These are phyloP conservation scores for Drosophila grimshawi DNA, from an alignment of 1,140 invertebrate genomes.

Conservation along the genomic window DNA sequence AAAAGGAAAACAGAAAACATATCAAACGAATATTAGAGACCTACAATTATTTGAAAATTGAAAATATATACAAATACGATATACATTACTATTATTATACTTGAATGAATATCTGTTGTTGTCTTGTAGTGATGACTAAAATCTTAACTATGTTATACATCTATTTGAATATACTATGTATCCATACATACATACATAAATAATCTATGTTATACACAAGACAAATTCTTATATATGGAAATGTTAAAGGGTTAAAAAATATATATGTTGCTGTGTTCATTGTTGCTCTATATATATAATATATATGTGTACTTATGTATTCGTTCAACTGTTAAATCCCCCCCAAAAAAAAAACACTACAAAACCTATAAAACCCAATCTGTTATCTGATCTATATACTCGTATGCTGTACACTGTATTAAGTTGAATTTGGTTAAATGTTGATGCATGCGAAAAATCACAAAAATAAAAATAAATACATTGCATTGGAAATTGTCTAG, in stretches of 20 bases:
- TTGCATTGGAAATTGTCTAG: constrained; percentile 63
- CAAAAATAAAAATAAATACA: constrained; percentile 63
- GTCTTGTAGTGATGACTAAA: constrained; percentile 53
- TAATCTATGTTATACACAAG: constrained; percentile 67
- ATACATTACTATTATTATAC: constrained; percentile 35
- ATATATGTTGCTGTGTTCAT: constrained; percentile 76
- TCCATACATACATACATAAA: constrained; percentile 27
- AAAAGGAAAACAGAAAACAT: constrained; percentile 5
- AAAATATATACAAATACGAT: constrained; percentile 8
- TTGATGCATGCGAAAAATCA: constrained; percentile 62
- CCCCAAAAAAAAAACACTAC: too few species aligned
- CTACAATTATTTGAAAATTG: constrained; percentile 6
- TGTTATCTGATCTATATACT: constrained; percentile 31
- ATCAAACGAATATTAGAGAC: constrained; percentile 33
- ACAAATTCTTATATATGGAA: constrained; percentile 57
- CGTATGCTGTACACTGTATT: constrained; percentile 50
- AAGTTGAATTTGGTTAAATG: constrained; percentile 60
- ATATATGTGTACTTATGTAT: constrained; percentile 37
- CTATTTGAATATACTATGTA: constrained; percentile 30
- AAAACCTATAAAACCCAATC: constrained; percentile 17
- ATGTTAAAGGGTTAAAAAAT: constrained; percentile 49
- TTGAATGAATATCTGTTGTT: constrained; percentile 40
- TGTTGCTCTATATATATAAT: constrained; percentile 72
- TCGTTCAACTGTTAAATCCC: constrained; percentile 62
- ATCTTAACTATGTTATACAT: constrained; percentile 54